Evolutionary conservation across 2,797 vertebrate species (phyloP).

Genomic region (Macroramphosus scolopax): DNA sequence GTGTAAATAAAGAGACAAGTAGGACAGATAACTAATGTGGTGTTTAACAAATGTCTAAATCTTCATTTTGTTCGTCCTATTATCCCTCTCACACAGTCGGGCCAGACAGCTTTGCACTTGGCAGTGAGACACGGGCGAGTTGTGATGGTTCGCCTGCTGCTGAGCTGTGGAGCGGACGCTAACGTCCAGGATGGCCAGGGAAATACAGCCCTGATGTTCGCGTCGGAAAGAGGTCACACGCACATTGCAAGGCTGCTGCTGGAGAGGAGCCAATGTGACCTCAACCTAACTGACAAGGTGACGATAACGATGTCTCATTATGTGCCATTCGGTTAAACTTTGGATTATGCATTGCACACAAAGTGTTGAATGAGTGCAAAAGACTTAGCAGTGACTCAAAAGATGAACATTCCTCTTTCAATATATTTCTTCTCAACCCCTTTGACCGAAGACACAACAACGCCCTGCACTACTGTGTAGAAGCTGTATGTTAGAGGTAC

Average conservation of each 20-base stretch:
- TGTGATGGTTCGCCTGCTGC: conserved; percentile 87
- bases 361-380: neutral
- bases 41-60: neutral
- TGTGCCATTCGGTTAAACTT: neutral
- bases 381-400: no score
- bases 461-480: neutral
- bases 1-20: no score
- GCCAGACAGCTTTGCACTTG: conserved; percentile 92
- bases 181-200: conserved; percentile 89
- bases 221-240: conserved; percentile 83
- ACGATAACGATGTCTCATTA: neutral
- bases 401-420: neutral
- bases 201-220: conserved; percentile 90
- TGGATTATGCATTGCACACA: no score
- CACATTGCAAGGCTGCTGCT: conserved; percentile 87
- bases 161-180: conserved; percentile 84
- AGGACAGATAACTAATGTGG: neutral
- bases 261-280: conserved; percentile 84
- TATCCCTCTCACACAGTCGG: conserved; percentile 67
- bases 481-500: no score
- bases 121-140: conserved; percentile 88
- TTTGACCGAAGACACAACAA: neutral
- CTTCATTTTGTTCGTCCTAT: neutral
- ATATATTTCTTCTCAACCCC: neutral
- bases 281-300: conserved; percentile 85